Percentiles rank a stretch among this genome's conserved stretches.
Evolutionary conservation across 2,888 invertebrate species (phyloP).

Genomic region (Cephus runcator): DNA sequence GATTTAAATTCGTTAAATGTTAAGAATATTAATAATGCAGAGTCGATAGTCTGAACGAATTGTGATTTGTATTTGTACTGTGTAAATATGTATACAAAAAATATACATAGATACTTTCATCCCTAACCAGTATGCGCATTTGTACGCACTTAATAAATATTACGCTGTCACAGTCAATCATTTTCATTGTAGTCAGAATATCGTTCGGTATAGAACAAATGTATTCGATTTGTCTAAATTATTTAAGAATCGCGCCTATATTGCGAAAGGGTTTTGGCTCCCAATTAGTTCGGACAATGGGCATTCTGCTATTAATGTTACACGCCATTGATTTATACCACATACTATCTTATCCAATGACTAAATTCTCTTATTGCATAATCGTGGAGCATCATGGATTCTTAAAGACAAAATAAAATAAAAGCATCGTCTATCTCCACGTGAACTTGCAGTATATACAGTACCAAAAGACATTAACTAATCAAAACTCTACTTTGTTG

Average conservation of each 20-base stretch:
- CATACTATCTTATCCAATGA: background rate
- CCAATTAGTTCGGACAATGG: background rate
- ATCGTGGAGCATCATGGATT: slow-evolving; percentile 28
- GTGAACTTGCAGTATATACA: slow-evolving; percentile 47
- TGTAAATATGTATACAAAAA: background rate
- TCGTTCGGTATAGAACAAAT: background rate
- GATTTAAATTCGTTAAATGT: background rate
- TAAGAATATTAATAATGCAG: background rate
- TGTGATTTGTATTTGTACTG: background rate
- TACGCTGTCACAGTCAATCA: slow-evolving; percentile 21
- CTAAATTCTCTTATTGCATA: background rate
- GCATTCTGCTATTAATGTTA: background rate
- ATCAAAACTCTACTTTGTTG: slow-evolving; percentile 45
- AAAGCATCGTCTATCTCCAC: slow-evolving; percentile 32
- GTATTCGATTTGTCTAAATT: background rate
- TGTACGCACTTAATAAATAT: slow-evolving; percentile 46
- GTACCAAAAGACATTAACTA: slow-evolving; percentile 43
- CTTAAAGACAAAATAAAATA: slow-evolving; percentile 29
- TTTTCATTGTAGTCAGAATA: background rate
- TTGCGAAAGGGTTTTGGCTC: background rate
- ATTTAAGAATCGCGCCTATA: background rate
- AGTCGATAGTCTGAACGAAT: background rate
- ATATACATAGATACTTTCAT: background rate
- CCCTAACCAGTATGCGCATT: slow-evolving; percentile 47
- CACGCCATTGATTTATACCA: background rate